Base-by-base conservation (phyloP, 2,888 invertebrate genomes). In the Pachydiplax longipennis region DNA sequence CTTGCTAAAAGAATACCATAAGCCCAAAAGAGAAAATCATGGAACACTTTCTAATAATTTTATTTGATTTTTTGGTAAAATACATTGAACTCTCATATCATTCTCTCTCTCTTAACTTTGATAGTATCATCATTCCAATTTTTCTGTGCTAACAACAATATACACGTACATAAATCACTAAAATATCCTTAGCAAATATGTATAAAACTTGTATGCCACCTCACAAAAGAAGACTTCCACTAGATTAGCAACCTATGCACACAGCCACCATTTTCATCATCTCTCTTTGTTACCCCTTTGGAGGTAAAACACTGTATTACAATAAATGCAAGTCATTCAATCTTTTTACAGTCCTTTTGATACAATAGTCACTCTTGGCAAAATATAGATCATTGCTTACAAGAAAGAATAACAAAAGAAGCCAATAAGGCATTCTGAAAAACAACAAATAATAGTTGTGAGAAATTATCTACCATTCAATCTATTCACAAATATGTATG, bases 171-270 rank as follows among this genome's bases (percentile, higher is more conserved):
- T 40, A 61, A 58, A 87, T 53, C 58, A 87, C 87, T 83, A 87
- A 61, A 87, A 87, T 53, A 87, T 87, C 40, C 87, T 61, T 87
- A 87, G 87, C 87, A 87, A 87, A 87, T 87, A 87, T 87, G 61
- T 61, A 73, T 73, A 73, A 31, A 87, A 87, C 61, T 87, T 87
- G 40, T 61, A 25, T 87, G 31, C 61, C 65, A 87, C 61, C 61
- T 87, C 87, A 87, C 37, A 61, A 87, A 87, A 37, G 87, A 87
- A 87, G 31, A 65, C n/a, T 87, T 37, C 61, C 22, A n/a, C 40
- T 37, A 65, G 61, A 65, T 87, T 87, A 37, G 73, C 37, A 87
- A 87, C 87, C 87, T 61, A 87, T 40, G 65, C 87, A 65, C 87
- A 87, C 87, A 87, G 87, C 87, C 87, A 61, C 87, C 87, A 37